phyloP scores from a whole-genome alignment of 1,140 invertebrate species.

The Trichoplusia ni region DNA sequence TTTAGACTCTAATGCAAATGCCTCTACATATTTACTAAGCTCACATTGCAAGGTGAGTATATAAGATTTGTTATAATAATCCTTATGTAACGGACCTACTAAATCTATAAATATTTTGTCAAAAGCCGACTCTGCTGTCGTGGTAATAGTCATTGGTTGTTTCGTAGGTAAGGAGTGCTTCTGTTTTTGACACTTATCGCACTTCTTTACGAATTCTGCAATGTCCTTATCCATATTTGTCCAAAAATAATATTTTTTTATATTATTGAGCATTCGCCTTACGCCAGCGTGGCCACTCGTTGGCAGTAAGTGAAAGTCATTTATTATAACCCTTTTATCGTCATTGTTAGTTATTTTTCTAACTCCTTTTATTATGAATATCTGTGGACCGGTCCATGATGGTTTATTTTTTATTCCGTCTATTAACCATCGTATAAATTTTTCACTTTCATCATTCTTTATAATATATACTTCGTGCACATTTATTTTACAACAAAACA shows the following conservation, averaged over 20 bases:
- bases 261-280: not conserved
- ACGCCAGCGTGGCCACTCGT: slow-evolving; percentile 2
- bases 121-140: slow-evolving; percentile 21
- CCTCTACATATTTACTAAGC: slow-evolving; percentile 27
- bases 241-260: slow-evolving; percentile 10
- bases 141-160: slow-evolving; percentile 33
- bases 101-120: slow-evolving; percentile 38
- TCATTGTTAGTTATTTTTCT: too few species aligned
- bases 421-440: too few species aligned
- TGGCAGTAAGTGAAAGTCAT: not conserved
- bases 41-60: slow-evolving; percentile 33
- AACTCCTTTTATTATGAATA: too few species aligned
- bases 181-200: not conserved
- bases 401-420: too few species aligned
- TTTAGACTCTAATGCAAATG: slow-evolving; percentile 13
- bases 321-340: not conserved
- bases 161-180: slow-evolving; percentile 2
- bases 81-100: slow-evolving; percentile 27
- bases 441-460: too few species aligned
- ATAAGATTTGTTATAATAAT: slow-evolving; percentile 15
- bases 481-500: too few species aligned
- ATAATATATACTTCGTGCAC: too few species aligned
- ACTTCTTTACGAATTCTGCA: not conserved
- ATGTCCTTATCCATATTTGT: not conserved
- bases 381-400: too few species aligned